Evolutionary conservation across 2,113 vertebrate species (phyloP), one percentile per base, ranked within the genome.

Genomic region (Hucho hucho): DNA sequence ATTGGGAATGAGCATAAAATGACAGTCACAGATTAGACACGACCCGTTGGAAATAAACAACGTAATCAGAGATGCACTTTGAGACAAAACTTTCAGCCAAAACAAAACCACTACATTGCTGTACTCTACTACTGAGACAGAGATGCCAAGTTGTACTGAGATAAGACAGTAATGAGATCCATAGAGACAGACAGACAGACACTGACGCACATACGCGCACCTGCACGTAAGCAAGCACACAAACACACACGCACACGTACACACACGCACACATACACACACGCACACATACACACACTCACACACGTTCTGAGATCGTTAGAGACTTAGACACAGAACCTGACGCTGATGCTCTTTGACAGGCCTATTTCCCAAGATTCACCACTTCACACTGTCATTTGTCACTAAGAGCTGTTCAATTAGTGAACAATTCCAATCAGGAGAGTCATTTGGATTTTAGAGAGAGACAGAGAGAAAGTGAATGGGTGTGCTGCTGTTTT

Each of bases 341-440:
- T 0, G 58, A 76, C n/a, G 16, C 25, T 49, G 28, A 73, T 25
- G 22, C 56, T 67, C 72, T 7, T 3, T 26, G 56, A 47, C 32
- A 13, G 43, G 66, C 46, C 53, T 13, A 64, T 64, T n/a, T 65
- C 24, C 24, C 61, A 56, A 5, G 18, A 16, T 47, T 63, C 32
- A 64, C 64, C 69, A 68, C 43, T n/a, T 32, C 14, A 49, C 47
- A 49, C 61, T 73, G 46, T 37, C 53, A 76, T 76, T 79, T 59
- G 32, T 76, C 46, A 76, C 4, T 1, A 76, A 4, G 25, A 78
- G 69, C 29, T 70, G 49, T 47, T 56, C 56, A 74, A 67, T 82
- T 72, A 82, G 46, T 72, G 68, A 78, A 72, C 73, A 81, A 74
- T 78, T 72, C 68, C 4, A 80, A 83, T 83, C 46, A 70, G 69